Conservation (phyloP, 2,797 vertebrate genomes). For the Clamator glandarius region DNA sequence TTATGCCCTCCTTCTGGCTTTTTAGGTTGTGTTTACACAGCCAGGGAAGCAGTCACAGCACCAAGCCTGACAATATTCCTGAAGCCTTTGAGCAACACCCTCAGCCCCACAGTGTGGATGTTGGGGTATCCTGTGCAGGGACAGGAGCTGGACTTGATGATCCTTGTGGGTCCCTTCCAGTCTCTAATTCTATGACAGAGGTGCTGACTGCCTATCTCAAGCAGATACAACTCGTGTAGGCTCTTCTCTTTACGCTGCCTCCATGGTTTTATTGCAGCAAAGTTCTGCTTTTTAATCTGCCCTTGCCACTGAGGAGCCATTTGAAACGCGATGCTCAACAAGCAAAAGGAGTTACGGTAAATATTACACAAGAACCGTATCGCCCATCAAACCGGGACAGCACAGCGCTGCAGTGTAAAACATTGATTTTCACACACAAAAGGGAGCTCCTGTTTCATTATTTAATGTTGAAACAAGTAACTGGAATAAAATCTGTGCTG, state of each 20-base stretch:
- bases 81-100: too few species aligned
- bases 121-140: too few species aligned
- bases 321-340: neutral
- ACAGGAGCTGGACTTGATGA: too few species aligned
- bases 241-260: neutral
- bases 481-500: neutral
- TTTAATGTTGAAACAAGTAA: neutral
- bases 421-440: constrained; percentile 44
- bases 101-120: too few species aligned
- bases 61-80: too few species aligned
- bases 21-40: too few species aligned
- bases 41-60: too few species aligned
- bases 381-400: neutral
- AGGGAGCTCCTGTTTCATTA: constrained; percentile 1
- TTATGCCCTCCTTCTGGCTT: too few species aligned
- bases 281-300: neutral
- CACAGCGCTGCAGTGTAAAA: constrained; percentile 23
- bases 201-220: neutral
- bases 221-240: neutral
- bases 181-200: too few species aligned
- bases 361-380: neutral
- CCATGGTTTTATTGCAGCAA: neutral
- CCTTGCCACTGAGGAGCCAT: neutral
- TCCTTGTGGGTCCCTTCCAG: too few species aligned
- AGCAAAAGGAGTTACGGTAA: neutral